Conservation (phyloP, 2,888 invertebrate species). For the Drosophila planitibia region DNA sequence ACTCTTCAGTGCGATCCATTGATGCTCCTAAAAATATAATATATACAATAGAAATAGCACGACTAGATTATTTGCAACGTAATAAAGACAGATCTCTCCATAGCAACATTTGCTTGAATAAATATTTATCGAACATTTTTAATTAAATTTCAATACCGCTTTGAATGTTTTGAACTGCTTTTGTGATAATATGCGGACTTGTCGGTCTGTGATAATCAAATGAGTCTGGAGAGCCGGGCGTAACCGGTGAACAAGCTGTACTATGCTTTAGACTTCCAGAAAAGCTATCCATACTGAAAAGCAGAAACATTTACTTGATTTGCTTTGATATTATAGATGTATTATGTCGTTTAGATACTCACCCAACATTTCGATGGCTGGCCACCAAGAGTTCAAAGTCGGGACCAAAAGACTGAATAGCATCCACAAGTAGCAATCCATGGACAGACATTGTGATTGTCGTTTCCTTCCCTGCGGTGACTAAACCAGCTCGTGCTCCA, state of each 20-base stretch:
- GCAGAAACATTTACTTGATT: background rate
- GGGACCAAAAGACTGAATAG: constrained; percentile 96
- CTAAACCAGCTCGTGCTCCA: constrained; percentile 92
- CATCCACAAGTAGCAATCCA: constrained; percentile 96
- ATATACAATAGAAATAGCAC: background rate
- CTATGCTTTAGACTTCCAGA: constrained; percentile 97
- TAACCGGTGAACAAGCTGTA: constrained; percentile 95
- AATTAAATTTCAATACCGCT: constrained; percentile 72
- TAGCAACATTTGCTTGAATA: background rate
- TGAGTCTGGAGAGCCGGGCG: constrained; percentile 91
- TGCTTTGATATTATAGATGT: background rate
- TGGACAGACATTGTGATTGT: constrained; percentile 95
- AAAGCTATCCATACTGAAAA: constrained; percentile 93
- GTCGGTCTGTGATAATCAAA: constrained; percentile 84
- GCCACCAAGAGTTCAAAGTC: constrained; percentile 98
- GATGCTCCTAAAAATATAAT: constrained; percentile 19
- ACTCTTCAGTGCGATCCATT: constrained; percentile 64
- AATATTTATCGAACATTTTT: background rate
- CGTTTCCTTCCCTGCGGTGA: constrained; percentile 90
- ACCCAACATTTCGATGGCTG: constrained; percentile 97
- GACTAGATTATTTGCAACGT: background rate
- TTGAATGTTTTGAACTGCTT: constrained; percentile 86
- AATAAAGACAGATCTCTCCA: background rate
- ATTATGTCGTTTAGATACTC: constrained; percentile 34
- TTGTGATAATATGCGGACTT: constrained; percentile 87